Conservation (phyloP, 2,888 invertebrate species). For the Patella ulyssiponensis region DNA sequence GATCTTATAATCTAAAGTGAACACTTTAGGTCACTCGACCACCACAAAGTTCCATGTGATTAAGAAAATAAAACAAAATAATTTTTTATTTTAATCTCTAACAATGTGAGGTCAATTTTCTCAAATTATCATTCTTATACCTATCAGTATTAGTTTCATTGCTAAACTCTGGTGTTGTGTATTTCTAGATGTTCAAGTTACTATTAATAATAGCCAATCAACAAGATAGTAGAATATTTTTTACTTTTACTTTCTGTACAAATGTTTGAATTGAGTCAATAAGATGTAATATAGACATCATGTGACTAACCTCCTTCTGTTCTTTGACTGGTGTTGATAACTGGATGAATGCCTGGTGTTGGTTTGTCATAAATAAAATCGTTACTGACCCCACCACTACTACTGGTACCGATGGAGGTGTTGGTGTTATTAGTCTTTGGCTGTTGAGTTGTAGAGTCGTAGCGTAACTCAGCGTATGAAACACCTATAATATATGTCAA, state of each 20-base stretch:
- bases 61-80: too few relatives aligned
- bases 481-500: slow-evolving; percentile 45
- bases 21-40: too few relatives aligned
- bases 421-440: slow-evolving; percentile 22
- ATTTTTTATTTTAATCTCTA: too few relatives aligned
- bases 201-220: too few relatives aligned
- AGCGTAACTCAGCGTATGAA: slow-evolving; percentile 64
- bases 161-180: not conserved
- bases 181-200: not conserved
- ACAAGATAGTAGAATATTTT: too few relatives aligned
- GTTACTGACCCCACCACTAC: slow-evolving; percentile 31
- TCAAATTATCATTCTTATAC: too few relatives aligned
- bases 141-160: not conserved
- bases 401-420: slow-evolving; percentile 15
- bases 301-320: slow-evolving; percentile 40
- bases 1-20: too few relatives aligned
- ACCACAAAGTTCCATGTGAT: too few relatives aligned
- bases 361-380: slow-evolving; percentile 47
- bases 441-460: slow-evolving; percentile 45
- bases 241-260: too few relatives aligned
- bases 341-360: slow-evolving; percentile 44
- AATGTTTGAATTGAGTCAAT: too few relatives aligned
- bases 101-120: too few relatives aligned
- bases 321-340: slow-evolving; percentile 28
- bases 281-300: not conserved